Conservation (phyloP, 2,797 vertebrate genomes). For the Borostomias antarcticus region DNA sequence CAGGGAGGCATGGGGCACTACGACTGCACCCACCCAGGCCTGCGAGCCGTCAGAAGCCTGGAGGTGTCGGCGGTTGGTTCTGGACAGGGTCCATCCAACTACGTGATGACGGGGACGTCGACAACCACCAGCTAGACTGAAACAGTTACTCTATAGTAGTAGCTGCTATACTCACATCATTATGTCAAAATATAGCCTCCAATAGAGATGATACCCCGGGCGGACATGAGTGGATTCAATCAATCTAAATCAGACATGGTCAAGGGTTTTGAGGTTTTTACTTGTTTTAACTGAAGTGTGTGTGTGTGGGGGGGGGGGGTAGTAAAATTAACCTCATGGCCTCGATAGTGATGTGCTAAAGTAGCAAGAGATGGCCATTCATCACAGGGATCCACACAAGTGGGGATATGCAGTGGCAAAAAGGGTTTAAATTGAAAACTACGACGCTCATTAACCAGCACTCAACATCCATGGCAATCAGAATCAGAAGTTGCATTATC, state of each 20-base stretch:
- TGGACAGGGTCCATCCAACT: neutral
- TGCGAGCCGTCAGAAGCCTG: slow-evolving; percentile 43
- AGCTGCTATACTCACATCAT: slow-evolving; percentile 44
- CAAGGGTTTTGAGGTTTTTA: slow-evolving; percentile 73
- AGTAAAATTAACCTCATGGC: slow-evolving; percentile 76
- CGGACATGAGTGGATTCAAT: slow-evolving; percentile 73
- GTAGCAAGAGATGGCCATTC: slow-evolving; percentile 77
- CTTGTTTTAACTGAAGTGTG: slow-evolving; percentile 72
- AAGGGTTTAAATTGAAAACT: slow-evolving; percentile 79
- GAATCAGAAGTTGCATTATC: slow-evolving; percentile 78
- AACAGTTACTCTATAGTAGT: slow-evolving; percentile 46
- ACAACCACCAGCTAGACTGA: neutral
- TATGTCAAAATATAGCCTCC: slow-evolving; percentile 55
- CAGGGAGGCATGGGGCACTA: slow-evolving; percentile 29
- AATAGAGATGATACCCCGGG: slow-evolving; percentile 71
- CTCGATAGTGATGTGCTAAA: slow-evolving; percentile 77
- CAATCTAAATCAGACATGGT: slow-evolving; percentile 72
- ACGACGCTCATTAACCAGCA: slow-evolving; percentile 77
- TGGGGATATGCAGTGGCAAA: slow-evolving; percentile 66
- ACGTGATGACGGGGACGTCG: neutral
- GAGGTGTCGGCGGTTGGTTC: neutral
- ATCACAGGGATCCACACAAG: slow-evolving; percentile 74
- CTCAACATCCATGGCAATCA: slow-evolving; percentile 74
- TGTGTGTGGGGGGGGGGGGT: too few relatives aligned
- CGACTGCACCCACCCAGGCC: slow-evolving; percentile 27